Conservation (phyloP, 1,140 invertebrate species). For the Diprion similis region DNA sequence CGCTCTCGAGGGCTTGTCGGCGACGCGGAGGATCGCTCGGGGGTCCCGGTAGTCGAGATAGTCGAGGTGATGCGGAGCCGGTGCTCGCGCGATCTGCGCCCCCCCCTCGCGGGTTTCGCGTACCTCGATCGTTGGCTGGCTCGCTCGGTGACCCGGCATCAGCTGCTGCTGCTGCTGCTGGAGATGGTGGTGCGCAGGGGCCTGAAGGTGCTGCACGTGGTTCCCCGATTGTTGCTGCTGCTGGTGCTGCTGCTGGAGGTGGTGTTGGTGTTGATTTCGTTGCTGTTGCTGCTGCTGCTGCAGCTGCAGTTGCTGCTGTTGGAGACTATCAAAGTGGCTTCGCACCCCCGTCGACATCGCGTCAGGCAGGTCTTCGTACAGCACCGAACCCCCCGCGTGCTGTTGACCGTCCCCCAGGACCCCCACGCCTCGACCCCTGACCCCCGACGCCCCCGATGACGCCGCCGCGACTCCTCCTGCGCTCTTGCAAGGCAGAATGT, state of each 20-base stretch:
- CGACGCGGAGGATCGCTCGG: slow-evolving; percentile 50
- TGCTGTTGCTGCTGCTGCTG: slow-evolving; percentile 29
- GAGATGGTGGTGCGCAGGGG: neutral
- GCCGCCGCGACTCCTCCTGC: slow-evolving; percentile 64
- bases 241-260: slow-evolving; percentile 34
- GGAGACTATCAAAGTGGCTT: slow-evolving; percentile 51
- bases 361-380: slow-evolving; percentile 71
- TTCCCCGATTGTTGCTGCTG: slow-evolving; percentile 12
- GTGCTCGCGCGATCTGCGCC: slow-evolving; percentile 28
- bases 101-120: neutral
- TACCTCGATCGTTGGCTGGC: slow-evolving; percentile 6
- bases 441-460: slow-evolving; percentile 46
- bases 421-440: slow-evolving; percentile 27
- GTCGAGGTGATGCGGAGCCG: slow-evolving; percentile 53
- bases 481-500: slow-evolving; percentile 73
- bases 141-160: neutral
- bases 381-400: slow-evolving; percentile 58
- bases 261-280: slow-evolving; percentile 35
- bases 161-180: neutral
- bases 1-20: slow-evolving; percentile 50
- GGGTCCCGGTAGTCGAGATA: slow-evolving; percentile 60
- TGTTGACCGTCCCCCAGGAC: slow-evolving; percentile 41
- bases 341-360: slow-evolving; percentile 56
- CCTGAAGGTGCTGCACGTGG: too few species aligned
- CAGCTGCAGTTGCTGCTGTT: slow-evolving; percentile 41